These are phyloP conservation scores for Araneus ventricosus DNA, from an alignment of 1,140 invertebrate species.

Conservation along the genomic window DNA sequence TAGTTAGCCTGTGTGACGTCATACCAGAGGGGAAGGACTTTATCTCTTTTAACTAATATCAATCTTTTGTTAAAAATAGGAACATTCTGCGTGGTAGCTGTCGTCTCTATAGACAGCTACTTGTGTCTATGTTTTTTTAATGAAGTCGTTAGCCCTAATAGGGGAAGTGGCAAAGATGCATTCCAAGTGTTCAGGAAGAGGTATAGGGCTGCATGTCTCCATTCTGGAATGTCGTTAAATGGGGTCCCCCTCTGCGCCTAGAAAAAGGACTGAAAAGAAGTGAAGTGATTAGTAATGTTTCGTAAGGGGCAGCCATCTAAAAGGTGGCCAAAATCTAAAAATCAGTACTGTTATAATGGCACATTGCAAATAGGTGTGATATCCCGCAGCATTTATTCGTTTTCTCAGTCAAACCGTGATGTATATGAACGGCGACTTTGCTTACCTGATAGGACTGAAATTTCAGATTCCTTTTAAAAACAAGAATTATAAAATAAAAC, in stretches of 20 bases:
- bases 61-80: background rate
- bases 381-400: background rate
- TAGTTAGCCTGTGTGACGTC: slow-evolving; percentile 59
- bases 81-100: background rate
- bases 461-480: too few species aligned
- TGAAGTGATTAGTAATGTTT: slow-evolving; percentile 62
- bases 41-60: background rate
- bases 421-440: background rate
- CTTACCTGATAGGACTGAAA: background rate
- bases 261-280: slow-evolving; percentile 73
- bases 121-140: background rate
- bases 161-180: background rate
- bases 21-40: slow-evolving; percentile 45
- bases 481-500: too few species aligned
- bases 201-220: background rate
- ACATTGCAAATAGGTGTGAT: background rate
- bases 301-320: slow-evolving; percentile 55
- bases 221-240: background rate
- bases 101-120: slow-evolving; percentile 44
- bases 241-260: slow-evolving; percentile 1
- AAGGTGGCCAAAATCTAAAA: slow-evolving; percentile 64
- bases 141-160: background rate
- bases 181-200: slow-evolving; percentile 48
- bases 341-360: background rate
- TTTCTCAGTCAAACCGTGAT: background rate